Evolutionary conservation across 2,113 vertebrate species (phyloP).

Genomic region (Chloebia gouldiae): DNA sequence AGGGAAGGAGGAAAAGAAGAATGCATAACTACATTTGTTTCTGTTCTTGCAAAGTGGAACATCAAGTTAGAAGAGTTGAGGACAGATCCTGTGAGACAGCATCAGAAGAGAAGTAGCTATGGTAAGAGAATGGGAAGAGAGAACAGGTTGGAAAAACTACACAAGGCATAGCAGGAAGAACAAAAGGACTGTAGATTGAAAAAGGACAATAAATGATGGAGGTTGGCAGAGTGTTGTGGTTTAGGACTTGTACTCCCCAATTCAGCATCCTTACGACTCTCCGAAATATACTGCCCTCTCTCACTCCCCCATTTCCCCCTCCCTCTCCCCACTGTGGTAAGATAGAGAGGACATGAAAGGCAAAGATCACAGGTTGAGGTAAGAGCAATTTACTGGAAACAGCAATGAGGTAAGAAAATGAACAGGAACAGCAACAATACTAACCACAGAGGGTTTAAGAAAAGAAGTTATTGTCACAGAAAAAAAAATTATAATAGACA

Average conservation of each 20-base stretch:
- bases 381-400: neutral
- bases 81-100: neutral
- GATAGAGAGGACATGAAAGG: neutral
- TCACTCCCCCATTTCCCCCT: neutral
- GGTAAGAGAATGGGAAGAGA: neutral
- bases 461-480: neutral
- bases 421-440: neutral
- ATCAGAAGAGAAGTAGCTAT: neutral
- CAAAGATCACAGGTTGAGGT: rapidly evolving
- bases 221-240: neutral
- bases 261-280: neutral
- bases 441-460: neutral
- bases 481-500: neutral
- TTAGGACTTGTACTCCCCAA: neutral
- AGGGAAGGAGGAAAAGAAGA: neutral
- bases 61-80: neutral
- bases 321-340: neutral
- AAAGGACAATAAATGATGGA: neutral
- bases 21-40: neutral
- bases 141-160: neutral
- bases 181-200: neutral
- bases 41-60: neutral
- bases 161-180: neutral
- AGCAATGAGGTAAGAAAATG: neutral
- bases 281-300: neutral